phyloP scores from a whole-genome alignment of 2,113 vertebrate genomes.

The Strix uralensis region DNA sequence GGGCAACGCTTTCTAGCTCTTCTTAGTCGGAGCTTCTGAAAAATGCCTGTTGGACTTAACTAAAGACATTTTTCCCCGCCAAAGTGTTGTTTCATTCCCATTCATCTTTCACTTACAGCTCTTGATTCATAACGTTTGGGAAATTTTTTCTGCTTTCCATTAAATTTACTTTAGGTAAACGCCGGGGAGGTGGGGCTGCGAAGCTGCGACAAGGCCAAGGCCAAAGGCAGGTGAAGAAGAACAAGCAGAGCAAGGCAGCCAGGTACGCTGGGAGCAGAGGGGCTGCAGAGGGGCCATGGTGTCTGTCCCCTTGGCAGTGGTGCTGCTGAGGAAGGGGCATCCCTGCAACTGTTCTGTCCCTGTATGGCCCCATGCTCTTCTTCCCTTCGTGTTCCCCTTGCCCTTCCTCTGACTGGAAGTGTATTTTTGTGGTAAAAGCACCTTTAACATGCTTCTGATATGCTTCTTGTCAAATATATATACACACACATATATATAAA shows the following conservation, averaged over 20 bases:
- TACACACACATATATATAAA: fast-evolving
- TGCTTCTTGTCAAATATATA: fast-evolving
- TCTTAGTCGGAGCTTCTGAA: not conserved
- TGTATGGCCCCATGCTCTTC: too few relatives aligned
- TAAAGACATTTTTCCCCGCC: not conserved
- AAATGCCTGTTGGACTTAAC: not conserved
- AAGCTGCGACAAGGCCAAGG: not conserved
- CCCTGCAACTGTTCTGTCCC: not conserved
- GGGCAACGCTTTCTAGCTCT: not conserved
- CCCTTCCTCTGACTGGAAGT: not conserved
- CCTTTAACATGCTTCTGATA: not conserved
- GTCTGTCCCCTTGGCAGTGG: not conserved
- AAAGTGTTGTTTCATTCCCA: not conserved
- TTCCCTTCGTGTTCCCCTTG: not conserved
- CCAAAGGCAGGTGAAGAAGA: not conserved
- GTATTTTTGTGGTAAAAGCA: fast-evolving
- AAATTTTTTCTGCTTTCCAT: not conserved
- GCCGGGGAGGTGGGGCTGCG: not conserved
- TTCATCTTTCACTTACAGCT: not conserved
- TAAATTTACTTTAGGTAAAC: not conserved
- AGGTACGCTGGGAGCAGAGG: not conserved
- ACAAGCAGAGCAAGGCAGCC: not conserved
- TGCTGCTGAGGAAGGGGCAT: too few relatives aligned
- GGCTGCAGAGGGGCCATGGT: too few relatives aligned
- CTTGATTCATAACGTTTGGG: not conserved